Percentiles rank a stretch among this genome's conserved stretches.
phyloP scores from a whole-genome alignment of 2,888 invertebrate genomes.

The Emmelina monodactyla region DNA sequence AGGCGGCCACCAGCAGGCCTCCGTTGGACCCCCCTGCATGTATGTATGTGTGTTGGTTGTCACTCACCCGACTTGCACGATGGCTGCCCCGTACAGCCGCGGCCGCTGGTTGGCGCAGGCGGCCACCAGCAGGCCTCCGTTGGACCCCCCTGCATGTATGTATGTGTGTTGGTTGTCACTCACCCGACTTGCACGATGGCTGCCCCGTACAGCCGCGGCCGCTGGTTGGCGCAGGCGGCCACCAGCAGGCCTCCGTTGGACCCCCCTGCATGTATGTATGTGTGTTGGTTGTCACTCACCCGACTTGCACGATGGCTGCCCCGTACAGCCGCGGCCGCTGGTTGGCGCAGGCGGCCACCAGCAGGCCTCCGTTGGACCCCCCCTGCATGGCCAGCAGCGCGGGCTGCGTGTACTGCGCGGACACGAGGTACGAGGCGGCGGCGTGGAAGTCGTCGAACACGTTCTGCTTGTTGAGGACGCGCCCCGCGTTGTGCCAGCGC shows the following conservation, averaged over 20 bases:
- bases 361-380: constrained; percentile 95
- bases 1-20: constrained; percentile 93
- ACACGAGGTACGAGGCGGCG: constrained; percentile 88
- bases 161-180: too few species aligned
- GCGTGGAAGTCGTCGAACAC: constrained; percentile 96
- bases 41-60: too few species aligned
- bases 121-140: constrained; percentile 95
- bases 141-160: constrained; percentile 97
- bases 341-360: constrained; percentile 95
- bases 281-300: too few species aligned
- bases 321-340: constrained; percentile 95
- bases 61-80: constrained; percentile 93
- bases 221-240: constrained; percentile 93
- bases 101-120: constrained; percentile 96
- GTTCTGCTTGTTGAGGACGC: constrained; percentile 93
- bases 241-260: constrained; percentile 98
- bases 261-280: too few species aligned
- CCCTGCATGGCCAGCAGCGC: constrained; percentile 88
- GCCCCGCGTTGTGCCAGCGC: constrained; percentile 95
- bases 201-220: constrained; percentile 93
- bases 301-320: constrained; percentile 92
- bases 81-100: constrained; percentile 90
- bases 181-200: constrained; percentile 95
- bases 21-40: constrained; percentile 98
- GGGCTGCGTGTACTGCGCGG: constrained; percentile 75